Evolutionary conservation across 2,888 invertebrate species (phyloP), one percentile per base, ranked within the genome.

Genomic region (Eucriotettix oculatus): DNA sequence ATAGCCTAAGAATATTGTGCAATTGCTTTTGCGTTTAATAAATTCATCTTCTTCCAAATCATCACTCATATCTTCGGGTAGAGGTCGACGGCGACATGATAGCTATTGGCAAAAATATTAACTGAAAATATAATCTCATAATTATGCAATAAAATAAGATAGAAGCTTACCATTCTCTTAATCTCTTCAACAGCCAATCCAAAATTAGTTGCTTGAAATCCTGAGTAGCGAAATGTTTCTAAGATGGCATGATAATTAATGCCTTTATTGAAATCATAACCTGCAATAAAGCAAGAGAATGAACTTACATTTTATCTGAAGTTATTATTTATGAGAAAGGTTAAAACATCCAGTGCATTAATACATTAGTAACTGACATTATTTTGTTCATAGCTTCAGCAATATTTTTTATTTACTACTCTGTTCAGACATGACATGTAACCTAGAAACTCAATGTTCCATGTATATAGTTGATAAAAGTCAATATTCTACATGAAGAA

Each of bases 171-270:
- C 97, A 98, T 98, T 78, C 84, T 86, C 68, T 91, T 88, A 63
- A 97, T 87, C 80, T 97, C 96, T 58, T 85, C 78, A 0, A 98
- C 85, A 0, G 96, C 94, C 68, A 85, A 76, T 0, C 93, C 96
- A 71, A 98, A 89, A 78, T 87, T 94, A 0, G 96, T 95, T 0
- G 98, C 96, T 78, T 99, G 99, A 74, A 99, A 98, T n/a, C 99
- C 99, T 17, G 87, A 87, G 60, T 80, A 78, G 42, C 79, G 72
- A 72, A 88, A 99, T 42, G 87, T 85, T 65, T 86, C 78, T 54
- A 99, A 78, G 59, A 99, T 74, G 68, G 84, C 83, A 65, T 87
- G 83, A 72, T 94, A 95, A 73, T 98, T 82, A 10, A 95, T 75
- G 55, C 96, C 90, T 66, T 83, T 76, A 72, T 93, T 93, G 83